Evolutionary conservation across 2,797 vertebrate species (phyloP), one percentile per base, ranked within the genome.

Genomic region (Percopsis omiscomaycus): DNA sequence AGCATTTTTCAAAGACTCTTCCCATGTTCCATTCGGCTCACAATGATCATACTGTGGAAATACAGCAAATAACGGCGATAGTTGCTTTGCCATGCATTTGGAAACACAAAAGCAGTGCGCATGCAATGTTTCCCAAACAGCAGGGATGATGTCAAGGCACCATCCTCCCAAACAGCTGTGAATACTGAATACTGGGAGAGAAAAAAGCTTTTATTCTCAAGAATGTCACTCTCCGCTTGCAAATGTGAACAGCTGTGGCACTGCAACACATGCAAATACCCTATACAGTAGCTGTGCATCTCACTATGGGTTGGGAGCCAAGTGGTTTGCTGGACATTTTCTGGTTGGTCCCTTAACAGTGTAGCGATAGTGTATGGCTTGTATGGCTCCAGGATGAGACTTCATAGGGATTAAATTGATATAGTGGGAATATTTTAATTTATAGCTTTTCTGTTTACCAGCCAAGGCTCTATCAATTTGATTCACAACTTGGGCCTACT

Each of bases 201-300:
- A 64, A 73, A 69, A 37, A 54, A 50, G 4, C 16, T 47, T 75
- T 4, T 48, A 63, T 67, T 69, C 74, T 51, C 48, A 58, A 63
- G 22, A 16, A 73, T 68, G 57, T 59, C 49, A 16, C 55, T 57
- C 13, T 42, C 15, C 37, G 68, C 47, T 68, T 73, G 29, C 47
- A 69, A 71, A 69, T 48, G 13, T 55, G 27, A 61, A 63, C 62
- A 74, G 52, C 64, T 68, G 65, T 22, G 55, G 29, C 52, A 3
- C 54, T 55, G 28, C 55, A 66, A 22, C 16, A 49, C 48, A 53
- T 55, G 53, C 8, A 73, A 47, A 75, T 71, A 27, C 29, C 55
- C 76, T 29, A 13, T 54, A 51, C n/a, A 30, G 22, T 51, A 1
- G 55, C 64, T 55, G 16, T 62, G 32, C 22, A n/a, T 53, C 42